Base-by-base conservation (phyloP, 2,113 vertebrate genomes). In the Poecile atricapillus region DNA sequence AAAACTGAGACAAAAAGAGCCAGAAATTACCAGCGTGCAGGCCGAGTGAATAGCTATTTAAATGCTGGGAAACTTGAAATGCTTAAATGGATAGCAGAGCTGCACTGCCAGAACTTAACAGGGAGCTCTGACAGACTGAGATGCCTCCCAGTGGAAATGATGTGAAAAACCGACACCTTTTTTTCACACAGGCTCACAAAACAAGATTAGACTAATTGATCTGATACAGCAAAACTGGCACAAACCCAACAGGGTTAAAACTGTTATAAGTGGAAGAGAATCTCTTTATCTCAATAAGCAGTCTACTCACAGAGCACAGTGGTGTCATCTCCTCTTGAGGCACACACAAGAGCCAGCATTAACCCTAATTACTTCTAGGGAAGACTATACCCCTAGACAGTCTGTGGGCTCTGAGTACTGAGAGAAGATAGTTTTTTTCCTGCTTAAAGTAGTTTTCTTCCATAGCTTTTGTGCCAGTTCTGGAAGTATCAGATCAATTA, bases 191-290 rank as follows among this genome's bases (percentile, higher is more conserved):
- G 35, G 60, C 59, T 95, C 67, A 81, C 60, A 89, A 95, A 77
- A 39, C 43, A 33, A 87, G 78, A 93, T 96, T 95, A 91, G 41
- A 87, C 31, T 78, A 96, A 97, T 89, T 96, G 71, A 93, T 93
- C 78, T 95, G 78, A 94, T 97, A 91, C 84, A 73, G 52, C 20
- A 70, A 94, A 97, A 95, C 58, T 75, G 46, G 62, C 94, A 94
- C 55, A 80, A 87, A 90, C 50, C 30, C 75, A 89, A 69, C 19
- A 68, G 39, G 44, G 55, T 37, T 85, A 91, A 77, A 93, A 83
- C 89, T 86, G 50, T 56, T 9, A 3, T 53, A 87, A 94, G 67
- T 76, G 75, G 75, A 89, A 91, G 81, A 92, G 86, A 93, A 95
- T 73, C 80, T 94, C 69, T 94, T 96, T 91, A 95, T 96, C 83